phyloP scores from a whole-genome alignment of 1,140 invertebrate genomes.

The Leptoteleia sp. region DNA sequence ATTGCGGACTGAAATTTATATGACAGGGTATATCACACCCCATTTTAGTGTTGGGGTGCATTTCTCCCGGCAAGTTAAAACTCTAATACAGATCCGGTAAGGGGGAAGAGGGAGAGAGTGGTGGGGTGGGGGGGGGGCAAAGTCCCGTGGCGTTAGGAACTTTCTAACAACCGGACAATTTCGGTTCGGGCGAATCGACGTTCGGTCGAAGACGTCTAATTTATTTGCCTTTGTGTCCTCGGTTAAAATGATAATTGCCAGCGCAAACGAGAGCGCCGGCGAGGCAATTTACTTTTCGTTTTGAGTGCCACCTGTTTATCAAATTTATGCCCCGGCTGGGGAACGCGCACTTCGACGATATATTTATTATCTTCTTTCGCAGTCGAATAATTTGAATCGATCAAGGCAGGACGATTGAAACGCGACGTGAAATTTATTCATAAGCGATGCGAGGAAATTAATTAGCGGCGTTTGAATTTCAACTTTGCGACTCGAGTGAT shows the following conservation, averaged over 20 bases:
- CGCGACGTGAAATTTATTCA: not conserved
- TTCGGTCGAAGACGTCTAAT: constrained; percentile 40
- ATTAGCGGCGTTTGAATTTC: no score
- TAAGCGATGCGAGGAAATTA: no score
- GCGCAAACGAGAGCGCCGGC: constrained; percentile 19
- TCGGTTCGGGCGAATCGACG: constrained; percentile 29
- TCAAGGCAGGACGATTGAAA: not conserved
- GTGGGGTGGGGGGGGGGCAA: constrained; percentile 23
- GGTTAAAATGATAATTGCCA: constrained; percentile 39
- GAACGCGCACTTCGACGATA: not conserved
- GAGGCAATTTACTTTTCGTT: constrained; percentile 42
- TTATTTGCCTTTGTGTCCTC: constrained; percentile 48
- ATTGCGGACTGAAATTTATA: constrained; percentile 64
- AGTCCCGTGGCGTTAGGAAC: constrained; percentile 37
- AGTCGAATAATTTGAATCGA: not conserved
- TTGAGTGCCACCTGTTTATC: constrained; percentile 41
- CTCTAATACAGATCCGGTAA: constrained; percentile 45
- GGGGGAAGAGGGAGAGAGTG: no score
- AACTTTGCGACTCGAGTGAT: no score
- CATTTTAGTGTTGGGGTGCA: constrained; percentile 54
- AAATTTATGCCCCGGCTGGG: constrained; percentile 17
- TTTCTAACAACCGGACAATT: constrained; percentile 44
- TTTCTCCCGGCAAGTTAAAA: constrained; percentile 53
- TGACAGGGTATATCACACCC: constrained; percentile 65
- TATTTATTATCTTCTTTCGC: constrained; percentile 23